Conservation (phyloP, 2,797 vertebrate genomes). For the Macropus fuliginosus region DNA sequence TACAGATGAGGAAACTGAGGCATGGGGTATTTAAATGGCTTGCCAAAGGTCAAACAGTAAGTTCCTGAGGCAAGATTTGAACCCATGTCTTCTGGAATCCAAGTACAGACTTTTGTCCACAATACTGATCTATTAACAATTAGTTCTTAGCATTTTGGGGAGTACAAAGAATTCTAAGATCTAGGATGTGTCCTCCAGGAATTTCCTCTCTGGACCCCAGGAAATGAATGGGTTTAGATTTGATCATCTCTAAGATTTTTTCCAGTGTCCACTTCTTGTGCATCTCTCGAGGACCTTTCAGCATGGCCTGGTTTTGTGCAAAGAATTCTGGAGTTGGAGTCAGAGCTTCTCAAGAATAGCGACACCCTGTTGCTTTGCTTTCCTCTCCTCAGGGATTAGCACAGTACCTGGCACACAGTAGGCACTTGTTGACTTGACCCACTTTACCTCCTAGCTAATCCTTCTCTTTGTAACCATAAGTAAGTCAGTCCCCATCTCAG, state of each 20-base stretch:
- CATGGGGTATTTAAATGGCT: not conserved
- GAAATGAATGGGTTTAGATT: not conserved
- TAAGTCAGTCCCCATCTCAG: constrained; percentile 16
- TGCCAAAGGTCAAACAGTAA: not conserved
- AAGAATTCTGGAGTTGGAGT: not conserved
- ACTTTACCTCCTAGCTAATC: not conserved
- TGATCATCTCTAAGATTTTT: not conserved
- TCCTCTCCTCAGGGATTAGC: not conserved
- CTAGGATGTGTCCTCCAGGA: not conserved
- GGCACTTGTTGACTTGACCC: not conserved
- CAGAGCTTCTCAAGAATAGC: not conserved
- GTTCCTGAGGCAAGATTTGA: not conserved
- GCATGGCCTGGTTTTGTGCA: not conserved
- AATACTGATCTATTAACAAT: not conserved
- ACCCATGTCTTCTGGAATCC: not conserved
- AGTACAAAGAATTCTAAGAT: not conserved
- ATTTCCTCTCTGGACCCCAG: not conserved
- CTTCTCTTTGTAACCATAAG: constrained; percentile 28
- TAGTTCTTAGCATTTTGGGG: not conserved
- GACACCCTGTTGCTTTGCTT: not conserved
- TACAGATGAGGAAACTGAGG: not conserved
- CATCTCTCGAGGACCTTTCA: not conserved
- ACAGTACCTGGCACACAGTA: not conserved
- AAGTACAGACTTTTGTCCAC: not conserved
- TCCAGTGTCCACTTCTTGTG: not conserved